Evolutionary conservation across 2,113 vertebrate genomes (phyloP).

Genomic region (Phylloscopus trochilus): DNA sequence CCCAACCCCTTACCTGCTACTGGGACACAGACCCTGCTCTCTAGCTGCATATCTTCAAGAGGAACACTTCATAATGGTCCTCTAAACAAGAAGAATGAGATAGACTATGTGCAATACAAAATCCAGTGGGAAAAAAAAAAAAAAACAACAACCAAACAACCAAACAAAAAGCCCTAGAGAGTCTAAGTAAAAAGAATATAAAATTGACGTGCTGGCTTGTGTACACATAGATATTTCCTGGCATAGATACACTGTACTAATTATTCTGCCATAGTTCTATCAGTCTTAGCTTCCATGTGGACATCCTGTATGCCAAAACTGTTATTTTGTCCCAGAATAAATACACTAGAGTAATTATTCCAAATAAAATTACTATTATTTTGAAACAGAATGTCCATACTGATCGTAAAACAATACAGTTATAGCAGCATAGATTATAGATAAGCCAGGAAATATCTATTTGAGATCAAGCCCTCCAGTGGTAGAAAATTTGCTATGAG

Average conservation of each 20-base stretch:
- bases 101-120: not conserved
- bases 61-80: not conserved
- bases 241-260: not conserved
- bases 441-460: not conserved
- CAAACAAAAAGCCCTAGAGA: not conserved
- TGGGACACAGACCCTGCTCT: rapidly evolving
- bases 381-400: not conserved
- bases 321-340: not conserved
- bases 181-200: not conserved
- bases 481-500: not conserved
- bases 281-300: not conserved
- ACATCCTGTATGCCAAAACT: not conserved
- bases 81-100: not conserved
- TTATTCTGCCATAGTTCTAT: not conserved
- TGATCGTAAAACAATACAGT: not conserved
- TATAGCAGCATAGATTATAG: not conserved
- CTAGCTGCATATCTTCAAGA: not conserved
- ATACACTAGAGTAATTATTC: not conserved
- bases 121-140: no score
- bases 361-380: slow-evolving; percentile 13
- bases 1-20: not conserved
- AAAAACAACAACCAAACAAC: not conserved
- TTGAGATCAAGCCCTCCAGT: not conserved
- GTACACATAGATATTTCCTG: not conserved
- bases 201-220: not conserved